Evolutionary conservation across 2,113 vertebrate species (phyloP), one percentile per base, ranked within the genome.

Genomic region (Scolopax mira): DNA sequence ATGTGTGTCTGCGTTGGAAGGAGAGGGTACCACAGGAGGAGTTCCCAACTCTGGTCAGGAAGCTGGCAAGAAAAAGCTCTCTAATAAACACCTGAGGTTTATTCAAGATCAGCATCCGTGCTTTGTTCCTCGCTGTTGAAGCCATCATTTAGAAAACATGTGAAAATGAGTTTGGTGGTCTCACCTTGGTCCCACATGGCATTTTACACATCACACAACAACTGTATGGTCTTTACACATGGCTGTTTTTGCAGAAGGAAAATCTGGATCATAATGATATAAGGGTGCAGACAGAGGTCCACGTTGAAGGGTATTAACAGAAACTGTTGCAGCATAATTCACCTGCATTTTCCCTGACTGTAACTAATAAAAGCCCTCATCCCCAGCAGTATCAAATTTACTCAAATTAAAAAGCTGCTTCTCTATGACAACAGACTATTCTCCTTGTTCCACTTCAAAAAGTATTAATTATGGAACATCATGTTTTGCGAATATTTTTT

Each of bases 401-500:
- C 79, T 67, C 72, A 75, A 86, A 90, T 79, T 88, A 85, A 94
- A 89, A 95, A 89, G 24, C 55, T 91, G 48, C 35, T 92, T 93
- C 39, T 83, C 66, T 91, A 30, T 88, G 85, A 95, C 86, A 96
- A 96, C 62, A 83, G 65, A 71, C 31, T 48, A 61, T 83, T 75
- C 31, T 90, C 58, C 78, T 54, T 55, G 49, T 88, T 96, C 66
- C 60, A 66, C 70, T 94, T 95, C 75, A 96, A 91, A 90, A 97
- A 88, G 44, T 90, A 67, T 88, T 91, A 80, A 90, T 86, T 91
- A 88, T 21, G 35, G 42, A 91, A 92, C 52, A 92, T 62, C n/a
- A 67, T 69, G 49, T 90, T 96, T 96, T 85, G 82, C 88, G 85
- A 84, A 74, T 70, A 9, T 86, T 90, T 93, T 73, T 91, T 79